phyloP scores from a whole-genome alignment of 2,113 vertebrate genomes.

The Nycticorax nycticorax region DNA sequence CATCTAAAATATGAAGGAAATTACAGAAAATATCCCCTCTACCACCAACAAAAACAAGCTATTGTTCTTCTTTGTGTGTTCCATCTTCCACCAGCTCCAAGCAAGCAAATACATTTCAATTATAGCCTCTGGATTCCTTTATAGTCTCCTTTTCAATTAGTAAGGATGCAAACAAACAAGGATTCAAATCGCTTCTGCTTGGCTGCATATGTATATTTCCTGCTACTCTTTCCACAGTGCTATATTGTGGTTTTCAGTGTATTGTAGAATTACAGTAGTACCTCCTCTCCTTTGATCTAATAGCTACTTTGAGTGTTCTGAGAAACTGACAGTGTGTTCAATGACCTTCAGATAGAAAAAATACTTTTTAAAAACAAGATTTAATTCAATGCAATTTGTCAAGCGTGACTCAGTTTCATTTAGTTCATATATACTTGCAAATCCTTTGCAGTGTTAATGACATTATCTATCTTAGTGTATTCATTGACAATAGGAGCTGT shows the following conservation, averaged over 20 bases:
- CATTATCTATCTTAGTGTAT: background rate
- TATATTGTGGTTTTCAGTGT: background rate
- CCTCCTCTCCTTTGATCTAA: background rate
- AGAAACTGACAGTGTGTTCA: background rate
- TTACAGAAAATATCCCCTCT: background rate
- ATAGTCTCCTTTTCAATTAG: background rate
- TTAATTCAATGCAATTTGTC: conserved; percentile 11
- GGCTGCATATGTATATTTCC: background rate
- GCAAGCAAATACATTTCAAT: background rate
- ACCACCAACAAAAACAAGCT: background rate
- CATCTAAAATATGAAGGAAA: background rate
- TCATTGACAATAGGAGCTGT: background rate
- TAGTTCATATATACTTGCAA: conserved; percentile 23
- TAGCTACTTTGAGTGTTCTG: background rate
- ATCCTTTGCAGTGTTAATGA: conserved; percentile 9
- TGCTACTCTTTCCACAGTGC: background rate
- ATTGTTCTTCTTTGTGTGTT: background rate
- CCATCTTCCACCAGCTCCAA: background rate
- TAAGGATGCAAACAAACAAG: background rate
- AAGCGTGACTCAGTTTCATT: background rate
- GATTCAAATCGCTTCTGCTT: background rate
- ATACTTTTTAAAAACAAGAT: background rate
- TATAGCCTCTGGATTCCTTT: background rate
- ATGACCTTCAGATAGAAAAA: conserved; percentile 25
- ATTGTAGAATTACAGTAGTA: background rate